These are phyloP conservation scores for Platycheirus rosarum DNA, from an alignment of 2,888 invertebrate species.

Conservation along the genomic window DNA sequence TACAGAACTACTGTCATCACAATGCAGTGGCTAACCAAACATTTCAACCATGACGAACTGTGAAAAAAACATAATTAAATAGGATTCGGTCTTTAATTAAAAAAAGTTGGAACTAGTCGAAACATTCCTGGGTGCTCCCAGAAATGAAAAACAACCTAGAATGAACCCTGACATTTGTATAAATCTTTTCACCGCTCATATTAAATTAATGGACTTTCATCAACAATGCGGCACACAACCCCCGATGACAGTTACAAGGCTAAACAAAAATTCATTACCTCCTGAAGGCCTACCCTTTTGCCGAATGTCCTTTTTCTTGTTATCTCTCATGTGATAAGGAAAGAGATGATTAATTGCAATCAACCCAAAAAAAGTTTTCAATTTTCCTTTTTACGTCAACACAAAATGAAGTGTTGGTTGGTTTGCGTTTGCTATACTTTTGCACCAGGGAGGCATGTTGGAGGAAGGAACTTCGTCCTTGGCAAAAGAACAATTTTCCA, in stretches of 20 bases:
- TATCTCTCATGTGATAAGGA: not conserved
- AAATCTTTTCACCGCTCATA: constrained; percentile 25
- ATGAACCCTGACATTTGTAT: constrained; percentile 7
- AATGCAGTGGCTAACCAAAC: no score
- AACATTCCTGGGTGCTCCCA: not conserved
- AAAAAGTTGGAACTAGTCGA: not conserved
- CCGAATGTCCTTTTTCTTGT: not conserved
- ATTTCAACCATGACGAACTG: no score
- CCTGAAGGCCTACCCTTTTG: constrained; percentile 7
- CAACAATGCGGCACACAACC: constrained; percentile 5
- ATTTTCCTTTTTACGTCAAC: constrained; percentile 10
- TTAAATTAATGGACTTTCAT: constrained; percentile 20
- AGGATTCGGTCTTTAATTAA: not conserved
- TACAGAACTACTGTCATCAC: no score
- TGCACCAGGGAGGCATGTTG: no score
- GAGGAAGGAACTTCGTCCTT: constrained; percentile 25
- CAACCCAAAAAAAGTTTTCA: constrained; percentile 20
- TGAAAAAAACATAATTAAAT: not conserved
- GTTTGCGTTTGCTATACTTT: no score
- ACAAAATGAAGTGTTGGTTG: constrained; percentile 23
- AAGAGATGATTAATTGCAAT: constrained; percentile 38
- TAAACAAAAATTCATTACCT: constrained; percentile 20
- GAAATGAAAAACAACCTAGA: not conserved
- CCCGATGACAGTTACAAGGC: constrained; percentile 5
- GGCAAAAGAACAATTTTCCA: constrained; percentile 43